These are phyloP conservation scores for Thaumatotibia leucotreta DNA, from an alignment of 1,140 invertebrate genomes.

Conservation along the genomic window DNA sequence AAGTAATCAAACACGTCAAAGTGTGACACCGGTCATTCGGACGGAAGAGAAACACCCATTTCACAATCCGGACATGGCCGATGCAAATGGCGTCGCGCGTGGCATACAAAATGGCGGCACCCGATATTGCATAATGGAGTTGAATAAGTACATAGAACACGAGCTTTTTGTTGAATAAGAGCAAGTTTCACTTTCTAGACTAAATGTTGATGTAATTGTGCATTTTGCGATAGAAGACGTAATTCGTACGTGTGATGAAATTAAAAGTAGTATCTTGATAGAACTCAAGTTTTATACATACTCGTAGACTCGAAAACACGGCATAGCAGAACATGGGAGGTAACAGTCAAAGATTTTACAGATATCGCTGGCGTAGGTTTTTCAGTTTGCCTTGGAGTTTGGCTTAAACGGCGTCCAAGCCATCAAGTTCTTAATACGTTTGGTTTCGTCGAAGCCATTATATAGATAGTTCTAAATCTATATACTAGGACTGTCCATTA, in stretches of 20 bases:
- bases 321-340: too few relatives aligned
- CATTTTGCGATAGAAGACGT: not conserved
- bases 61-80: slow-evolving; percentile 61
- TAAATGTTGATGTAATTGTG: slow-evolving; percentile 32
- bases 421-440: too few relatives aligned
- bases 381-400: too few relatives aligned
- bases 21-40: slow-evolving; percentile 18
- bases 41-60: slow-evolving; percentile 70
- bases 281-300: too few relatives aligned
- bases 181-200: slow-evolving; percentile 58
- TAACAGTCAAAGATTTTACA: too few relatives aligned
- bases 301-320: too few relatives aligned
- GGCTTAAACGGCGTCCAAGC: too few relatives aligned
- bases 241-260: not conserved
- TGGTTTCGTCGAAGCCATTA: too few relatives aligned
- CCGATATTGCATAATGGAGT: slow-evolving; percentile 67
- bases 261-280: slow-evolving; percentile 18
- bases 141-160: slow-evolving; percentile 29
- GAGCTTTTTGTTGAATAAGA: slow-evolving; percentile 56
- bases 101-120: slow-evolving; percentile 51
- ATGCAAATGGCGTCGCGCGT: slow-evolving; percentile 50
- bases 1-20: not conserved
- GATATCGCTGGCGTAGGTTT: too few relatives aligned
- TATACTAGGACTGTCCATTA: too few relatives aligned
- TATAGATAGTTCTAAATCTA: too few relatives aligned